Conservation (phyloP, 2,113 vertebrate genomes). For the Diglossa brunneiventris region DNA sequence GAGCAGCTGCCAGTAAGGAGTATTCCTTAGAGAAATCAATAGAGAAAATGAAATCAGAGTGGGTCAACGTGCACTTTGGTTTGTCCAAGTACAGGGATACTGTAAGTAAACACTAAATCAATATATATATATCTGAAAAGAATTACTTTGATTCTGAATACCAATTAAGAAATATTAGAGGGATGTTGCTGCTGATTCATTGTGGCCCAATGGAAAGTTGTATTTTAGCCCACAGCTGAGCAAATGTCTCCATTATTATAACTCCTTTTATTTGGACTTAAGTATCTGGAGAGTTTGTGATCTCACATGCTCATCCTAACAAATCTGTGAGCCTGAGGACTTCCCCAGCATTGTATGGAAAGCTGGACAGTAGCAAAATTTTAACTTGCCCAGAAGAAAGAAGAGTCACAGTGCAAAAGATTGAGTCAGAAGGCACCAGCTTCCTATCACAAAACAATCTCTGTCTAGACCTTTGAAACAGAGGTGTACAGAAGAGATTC, state of each 20-base stretch:
- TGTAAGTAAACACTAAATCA: conserved; percentile 71
- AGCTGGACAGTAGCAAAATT: not conserved
- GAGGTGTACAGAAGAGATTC: not conserved
- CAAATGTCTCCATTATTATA: not conserved
- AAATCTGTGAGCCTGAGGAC: not conserved
- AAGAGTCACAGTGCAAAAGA: not conserved
- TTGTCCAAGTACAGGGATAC: conserved; percentile 85
- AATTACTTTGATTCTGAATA: not conserved
- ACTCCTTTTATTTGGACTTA: not conserved
- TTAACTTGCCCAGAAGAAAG: not conserved
- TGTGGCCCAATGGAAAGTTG: not conserved
- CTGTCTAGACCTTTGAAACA: not conserved
- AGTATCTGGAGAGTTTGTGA: not conserved
- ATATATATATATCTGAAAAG: not conserved
- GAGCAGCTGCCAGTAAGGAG: conserved; percentile 87
- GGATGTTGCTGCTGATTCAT: not conserved
- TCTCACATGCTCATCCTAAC: not conserved
- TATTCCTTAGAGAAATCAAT: conserved; percentile 86
- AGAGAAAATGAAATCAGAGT: conserved; percentile 88
- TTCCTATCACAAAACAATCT: not conserved
- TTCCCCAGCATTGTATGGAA: not conserved
- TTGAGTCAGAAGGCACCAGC: not conserved
- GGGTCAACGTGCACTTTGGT: conserved; percentile 76
- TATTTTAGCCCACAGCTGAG: not conserved
- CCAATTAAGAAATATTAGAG: not conserved